Evolutionary conservation across 2,888 invertebrate species (phyloP), one percentile per base, ranked within the genome.

Genomic region (Morpho deidamia): DNA sequence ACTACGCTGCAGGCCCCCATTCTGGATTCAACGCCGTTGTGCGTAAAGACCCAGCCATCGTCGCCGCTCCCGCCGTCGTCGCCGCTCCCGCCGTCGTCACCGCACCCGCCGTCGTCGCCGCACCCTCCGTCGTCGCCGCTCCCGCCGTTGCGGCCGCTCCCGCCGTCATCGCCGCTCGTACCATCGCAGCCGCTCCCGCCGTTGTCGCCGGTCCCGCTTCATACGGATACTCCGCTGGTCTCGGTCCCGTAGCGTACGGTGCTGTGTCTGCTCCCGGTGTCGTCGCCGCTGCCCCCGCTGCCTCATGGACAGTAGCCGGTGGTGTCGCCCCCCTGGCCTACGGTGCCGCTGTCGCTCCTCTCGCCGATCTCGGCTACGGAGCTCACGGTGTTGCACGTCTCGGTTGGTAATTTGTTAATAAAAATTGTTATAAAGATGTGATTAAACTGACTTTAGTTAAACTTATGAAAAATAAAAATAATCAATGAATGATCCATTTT

Each of bases 11-110:
- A 11, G 90, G 90, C 47, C 80, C 83, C 3, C 70, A 82, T 56
- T 77, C 72, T 56, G 91, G 91, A 9, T 91, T 91, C 80, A 91
- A 90, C 76, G 91, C 91, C 44, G 81, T 90, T 43, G 91, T 91
- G 0, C 85, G 83, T 23, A 23, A 23, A 23, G 23, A 23, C 23
- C 23, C 23, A 23, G 23, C 23, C 23, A 5, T 23, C 2, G 23
- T 23, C 23, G 23, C 23, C 23, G 23, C 23, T 23, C 23, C 23
- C 1, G 23, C 23, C 23, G 23, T 23, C 23, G 23, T 23, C 23
- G 23, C 23, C 2, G 23, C 23, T 23, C 23, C 23, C 23, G 23
- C 23, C 23, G 23, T 23, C 23, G 23, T 23, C 23, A 5, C 23
- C 23, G 23, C 23, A 23, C 23, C 23, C 2, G 23, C 23, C 23